A percentile compares a stretch with the other conserved stretches of the same genome.
phyloP scores from a whole-genome alignment of 1,140 invertebrate species.

The Antheraea mylitta region DNA sequence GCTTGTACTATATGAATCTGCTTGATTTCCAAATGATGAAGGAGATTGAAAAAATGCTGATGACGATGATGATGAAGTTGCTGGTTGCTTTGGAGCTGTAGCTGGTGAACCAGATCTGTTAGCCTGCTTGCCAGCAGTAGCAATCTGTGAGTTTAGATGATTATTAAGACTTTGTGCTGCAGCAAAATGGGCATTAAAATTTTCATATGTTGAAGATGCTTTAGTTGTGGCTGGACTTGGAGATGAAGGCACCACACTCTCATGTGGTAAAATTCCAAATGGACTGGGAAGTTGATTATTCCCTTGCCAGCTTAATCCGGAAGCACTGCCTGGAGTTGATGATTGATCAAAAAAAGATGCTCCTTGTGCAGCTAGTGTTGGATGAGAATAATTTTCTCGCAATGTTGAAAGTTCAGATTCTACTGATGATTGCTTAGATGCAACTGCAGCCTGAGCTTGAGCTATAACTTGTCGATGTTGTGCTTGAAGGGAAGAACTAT shows the following conservation, averaged over 20 bases:
- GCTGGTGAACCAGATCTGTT: conserved; percentile 81
- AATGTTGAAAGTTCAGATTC: conserved; percentile 80
- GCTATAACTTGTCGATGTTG: conserved; percentile 81
- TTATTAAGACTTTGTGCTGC: conserved; percentile 82
- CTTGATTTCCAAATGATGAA: conserved; percentile 77
- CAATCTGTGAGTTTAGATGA: conserved; percentile 81
- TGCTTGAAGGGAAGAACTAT: conserved; percentile 80
- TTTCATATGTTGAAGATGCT: conserved; percentile 81
- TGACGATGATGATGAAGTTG: conserved; percentile 78
- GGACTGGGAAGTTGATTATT: conserved; percentile 84
- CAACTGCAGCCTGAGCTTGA: conserved; percentile 76
- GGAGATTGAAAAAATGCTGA: conserved; percentile 83
- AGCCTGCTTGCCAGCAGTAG: conserved; percentile 74
- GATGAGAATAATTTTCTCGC: conserved; percentile 81
- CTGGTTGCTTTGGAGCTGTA: conserved; percentile 76
- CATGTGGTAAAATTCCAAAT: conserved; percentile 88
- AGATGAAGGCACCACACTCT: conserved; percentile 85
- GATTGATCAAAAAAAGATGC: conserved; percentile 83
- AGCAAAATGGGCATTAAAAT: conserved; percentile 84
- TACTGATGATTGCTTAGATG: conserved; percentile 79
- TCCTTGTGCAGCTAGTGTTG: conserved; percentile 75
- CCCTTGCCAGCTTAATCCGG: conserved; percentile 82
- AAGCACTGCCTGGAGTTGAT: conserved; percentile 76
- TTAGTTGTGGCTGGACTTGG: conserved; percentile 81
- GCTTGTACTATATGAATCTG: conserved; percentile 79